Base-by-base conservation (phyloP, 2,113 vertebrate genomes). In the Heloderma charlesbogerti region DNA sequence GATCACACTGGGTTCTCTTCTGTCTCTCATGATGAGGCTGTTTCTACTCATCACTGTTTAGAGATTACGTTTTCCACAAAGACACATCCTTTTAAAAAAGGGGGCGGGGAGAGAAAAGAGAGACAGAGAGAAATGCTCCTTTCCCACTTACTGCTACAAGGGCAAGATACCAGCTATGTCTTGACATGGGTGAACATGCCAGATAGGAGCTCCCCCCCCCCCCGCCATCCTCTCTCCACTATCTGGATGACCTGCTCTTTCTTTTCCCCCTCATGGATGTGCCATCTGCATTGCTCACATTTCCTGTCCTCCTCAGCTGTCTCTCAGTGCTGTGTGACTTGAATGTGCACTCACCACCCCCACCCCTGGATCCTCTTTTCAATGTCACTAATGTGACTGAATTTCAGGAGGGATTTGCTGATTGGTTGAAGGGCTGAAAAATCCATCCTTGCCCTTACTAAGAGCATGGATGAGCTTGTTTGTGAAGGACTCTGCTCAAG, bases 361-460 rank as follows among this genome's bases (percentile, higher is more conserved):
- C 34, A 13, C 40, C 5, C 25, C 43, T 51, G 72, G 40, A 51
- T 77, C 84, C 75, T 90, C 66, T 86, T 90, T 90, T 69, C 89
- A 69, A 40, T 90, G 57, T 78, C 89, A 69, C 63, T 86, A 80
- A 90, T 86, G 80, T 74, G 43, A 84, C 43, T 84, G 74, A 88
- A 83, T 84, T 83, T 51, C 86, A 88, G 71, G 45, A 78, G 71
- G 18, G 45, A 34, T 87, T 67, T 69, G 80, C 71, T 69, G 90
- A 78, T 77, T 78, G 82, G 71, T 51, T 37, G 40, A 84, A 51
- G 34, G 57, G 12, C 71, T 69, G 22, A 84, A 91, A 86, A 84
- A 88, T 84, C 84, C 43, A 77, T 84, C 9, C 43, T 51, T 69
- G 72, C 77, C 80, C 18, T 43, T 69, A 77, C 40, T 66, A 78